Conservation (phyloP, 2,113 vertebrate genomes). For the Cyphomyrus plagiostoma region DNA sequence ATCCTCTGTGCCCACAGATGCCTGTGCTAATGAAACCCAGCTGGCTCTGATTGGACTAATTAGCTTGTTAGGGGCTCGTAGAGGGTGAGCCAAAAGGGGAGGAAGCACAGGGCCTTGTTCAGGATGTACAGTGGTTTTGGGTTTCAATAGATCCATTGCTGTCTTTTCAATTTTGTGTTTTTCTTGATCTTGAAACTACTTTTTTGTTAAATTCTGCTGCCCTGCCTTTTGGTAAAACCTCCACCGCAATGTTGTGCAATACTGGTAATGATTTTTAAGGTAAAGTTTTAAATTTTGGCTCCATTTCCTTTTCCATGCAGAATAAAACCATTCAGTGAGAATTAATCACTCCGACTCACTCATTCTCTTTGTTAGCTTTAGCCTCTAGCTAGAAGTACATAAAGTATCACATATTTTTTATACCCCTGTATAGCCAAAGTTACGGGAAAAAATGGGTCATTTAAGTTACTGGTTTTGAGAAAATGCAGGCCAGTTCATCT, state of each 20-base stretch:
- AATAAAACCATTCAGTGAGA: neutral
- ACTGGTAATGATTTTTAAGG: neutral
- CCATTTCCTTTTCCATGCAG: neutral
- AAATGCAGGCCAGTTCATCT: conserved; percentile 1
- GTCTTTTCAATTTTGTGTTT: neutral
- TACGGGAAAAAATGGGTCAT: neutral
- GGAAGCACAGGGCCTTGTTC: neutral
- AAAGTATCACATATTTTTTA: neutral
- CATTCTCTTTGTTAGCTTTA: neutral
- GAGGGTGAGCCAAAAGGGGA: neutral
- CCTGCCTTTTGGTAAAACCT: neutral
- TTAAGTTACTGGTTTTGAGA: neutral
- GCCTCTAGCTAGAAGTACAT: neutral
- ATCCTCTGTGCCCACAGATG: neutral
- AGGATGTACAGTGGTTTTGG: neutral
- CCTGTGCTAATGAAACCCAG: conserved; percentile 1
- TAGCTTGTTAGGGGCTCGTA: neutral
- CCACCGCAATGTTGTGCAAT: neutral
- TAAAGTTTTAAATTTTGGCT: neutral
- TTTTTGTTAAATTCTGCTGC: neutral
- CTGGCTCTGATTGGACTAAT: neutral
- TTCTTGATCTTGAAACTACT: neutral
- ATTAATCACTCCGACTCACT: neutral
- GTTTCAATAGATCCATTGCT: neutral
- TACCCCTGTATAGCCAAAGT: neutral